Conservation (phyloP, 35 echinoderm and acorn worm genomes). For the Apostichopus parvimensis region DNA sequence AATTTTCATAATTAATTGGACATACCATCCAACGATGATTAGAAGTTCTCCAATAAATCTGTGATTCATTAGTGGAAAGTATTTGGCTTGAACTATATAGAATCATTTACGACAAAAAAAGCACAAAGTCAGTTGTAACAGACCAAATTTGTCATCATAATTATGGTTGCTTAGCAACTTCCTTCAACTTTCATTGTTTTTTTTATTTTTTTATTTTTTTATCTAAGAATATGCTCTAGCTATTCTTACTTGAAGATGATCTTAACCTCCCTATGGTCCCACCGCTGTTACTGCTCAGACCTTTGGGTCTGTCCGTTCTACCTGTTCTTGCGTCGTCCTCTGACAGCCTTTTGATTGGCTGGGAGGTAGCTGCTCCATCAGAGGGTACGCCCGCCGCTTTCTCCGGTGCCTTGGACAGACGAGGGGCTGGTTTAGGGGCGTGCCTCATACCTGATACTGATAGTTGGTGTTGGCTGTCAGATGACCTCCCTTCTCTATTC, state of each 20-base stretch:
- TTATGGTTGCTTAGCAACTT: no score
- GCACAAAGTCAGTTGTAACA: no score
- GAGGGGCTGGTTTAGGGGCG: constrained; percentile 35
- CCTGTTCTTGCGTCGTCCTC: constrained; percentile 18
- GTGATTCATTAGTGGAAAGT: no score
- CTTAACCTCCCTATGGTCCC: constrained; percentile 58
- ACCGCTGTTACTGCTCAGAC: not conserved
- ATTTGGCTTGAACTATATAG: no score
- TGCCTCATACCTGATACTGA: not conserved
- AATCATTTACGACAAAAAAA: no score
- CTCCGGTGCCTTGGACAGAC: constrained; percentile 30
- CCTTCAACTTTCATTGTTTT: no score
- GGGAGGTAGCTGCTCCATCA: not conserved
- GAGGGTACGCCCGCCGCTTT: not conserved
- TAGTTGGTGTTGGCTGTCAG: not conserved
- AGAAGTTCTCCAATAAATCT: no score
- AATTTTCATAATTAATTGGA: no score
- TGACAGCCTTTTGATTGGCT: not conserved
- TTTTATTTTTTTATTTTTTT: no score
- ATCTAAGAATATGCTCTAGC: not conserved
- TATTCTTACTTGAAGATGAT: constrained; percentile 71
- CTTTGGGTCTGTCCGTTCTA: constrained; percentile 34
- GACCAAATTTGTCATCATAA: no score
- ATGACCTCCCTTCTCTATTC: not conserved
- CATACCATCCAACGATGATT: no score